phyloP scores from a whole-genome alignment of 2,888 invertebrate species.

The Ditylenchus weischeri region DNA sequence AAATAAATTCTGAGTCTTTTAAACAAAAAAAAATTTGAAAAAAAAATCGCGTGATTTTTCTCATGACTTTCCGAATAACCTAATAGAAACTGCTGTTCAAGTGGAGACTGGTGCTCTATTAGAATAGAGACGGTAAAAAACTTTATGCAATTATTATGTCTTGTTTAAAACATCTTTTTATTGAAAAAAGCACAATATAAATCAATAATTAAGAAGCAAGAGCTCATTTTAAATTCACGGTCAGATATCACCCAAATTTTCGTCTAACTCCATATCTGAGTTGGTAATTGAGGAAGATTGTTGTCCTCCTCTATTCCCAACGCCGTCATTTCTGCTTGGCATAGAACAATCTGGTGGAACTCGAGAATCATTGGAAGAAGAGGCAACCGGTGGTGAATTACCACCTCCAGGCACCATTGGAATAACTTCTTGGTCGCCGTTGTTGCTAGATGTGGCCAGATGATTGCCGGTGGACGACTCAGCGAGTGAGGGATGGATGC shows the following conservation, averaged over 20 bases:
- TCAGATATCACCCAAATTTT: constrained; percentile 3
- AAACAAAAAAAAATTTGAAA: no score
- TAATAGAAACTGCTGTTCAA: no score
- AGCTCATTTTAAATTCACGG: no score
- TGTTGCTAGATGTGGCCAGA: background rate
- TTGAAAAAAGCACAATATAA: no score
- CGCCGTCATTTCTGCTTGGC: constrained; percentile 1
- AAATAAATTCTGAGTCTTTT: no score
- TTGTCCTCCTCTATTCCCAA: background rate
- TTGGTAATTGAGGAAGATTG: background rate
- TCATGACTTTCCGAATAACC: no score
- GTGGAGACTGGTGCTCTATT: no score
- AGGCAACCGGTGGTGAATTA: background rate
- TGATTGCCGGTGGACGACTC: constrained; percentile 2
- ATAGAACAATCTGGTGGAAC: constrained; percentile 1
- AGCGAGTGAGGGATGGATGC: constrained; percentile 5
- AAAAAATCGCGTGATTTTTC: no score
- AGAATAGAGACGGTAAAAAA: no score
- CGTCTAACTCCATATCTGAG: constrained; percentile 9
- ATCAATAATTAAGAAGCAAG: no score
- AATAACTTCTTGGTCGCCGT: background rate
- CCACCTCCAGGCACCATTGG: constrained; percentile 2
- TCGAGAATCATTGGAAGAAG: background rate
- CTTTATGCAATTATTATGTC: no score
- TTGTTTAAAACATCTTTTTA: no score